phyloP scores from a whole-genome alignment of 2,888 invertebrate species.

The Epinotia bilunana region DNA sequence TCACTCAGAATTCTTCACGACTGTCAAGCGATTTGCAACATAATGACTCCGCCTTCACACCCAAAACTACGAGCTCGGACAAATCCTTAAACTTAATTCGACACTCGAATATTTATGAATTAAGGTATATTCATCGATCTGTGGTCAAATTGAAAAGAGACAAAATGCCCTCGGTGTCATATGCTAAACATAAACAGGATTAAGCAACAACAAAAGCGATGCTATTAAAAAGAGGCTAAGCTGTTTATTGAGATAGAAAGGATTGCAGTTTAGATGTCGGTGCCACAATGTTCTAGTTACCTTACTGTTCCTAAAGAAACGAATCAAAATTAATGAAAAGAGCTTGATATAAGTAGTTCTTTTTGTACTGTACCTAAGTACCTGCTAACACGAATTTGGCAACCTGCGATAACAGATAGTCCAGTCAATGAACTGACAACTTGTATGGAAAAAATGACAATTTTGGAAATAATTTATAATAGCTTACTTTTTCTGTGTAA shows the following conservation, averaged over 20 bases:
- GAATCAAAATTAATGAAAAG: not conserved
- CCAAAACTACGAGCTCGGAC: constrained; percentile 24
- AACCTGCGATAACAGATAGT: not conserved
- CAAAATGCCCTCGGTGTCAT: not conserved
- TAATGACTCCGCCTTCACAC: constrained; percentile 57
- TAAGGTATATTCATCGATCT: not conserved
- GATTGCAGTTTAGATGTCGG: not conserved
- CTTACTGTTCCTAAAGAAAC: not conserved
- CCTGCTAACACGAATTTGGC: not conserved
- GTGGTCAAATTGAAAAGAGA: not conserved
- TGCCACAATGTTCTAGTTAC: not conserved
- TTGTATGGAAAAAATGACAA: no score
- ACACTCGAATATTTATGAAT: constrained; percentile 10
- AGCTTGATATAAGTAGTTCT: not conserved
- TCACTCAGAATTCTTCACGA: constrained; percentile 76
- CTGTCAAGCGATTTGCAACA: constrained; percentile 75
- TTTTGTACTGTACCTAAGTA: not conserved
- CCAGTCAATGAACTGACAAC: no score
- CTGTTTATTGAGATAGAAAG: not conserved
- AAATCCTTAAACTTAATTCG: constrained; percentile 6
- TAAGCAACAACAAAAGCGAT: not conserved
- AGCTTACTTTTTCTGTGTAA: no score
- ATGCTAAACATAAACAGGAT: constrained; percentile 6
- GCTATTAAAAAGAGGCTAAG: not conserved
- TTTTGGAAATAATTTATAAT: no score